phyloP scores from a whole-genome alignment of 2,113 vertebrate genomes.

The Sus scrofa region DNA sequence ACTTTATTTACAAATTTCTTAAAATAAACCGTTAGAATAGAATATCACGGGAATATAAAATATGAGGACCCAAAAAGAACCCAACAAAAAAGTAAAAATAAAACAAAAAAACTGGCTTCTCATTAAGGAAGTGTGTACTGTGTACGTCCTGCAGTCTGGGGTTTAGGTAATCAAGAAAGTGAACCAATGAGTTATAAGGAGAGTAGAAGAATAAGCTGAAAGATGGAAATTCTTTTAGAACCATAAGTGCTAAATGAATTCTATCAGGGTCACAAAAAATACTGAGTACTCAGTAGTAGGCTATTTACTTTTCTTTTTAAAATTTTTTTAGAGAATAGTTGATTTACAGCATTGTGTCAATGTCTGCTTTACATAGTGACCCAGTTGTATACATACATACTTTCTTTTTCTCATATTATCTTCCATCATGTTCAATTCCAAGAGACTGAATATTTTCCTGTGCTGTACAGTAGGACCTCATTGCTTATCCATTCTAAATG shows the following conservation, averaged over 20 bases:
- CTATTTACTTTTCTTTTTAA: slow-evolving; percentile 75
- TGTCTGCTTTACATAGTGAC: no score
- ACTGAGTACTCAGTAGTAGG: slow-evolving; percentile 59
- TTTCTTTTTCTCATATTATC: no score
- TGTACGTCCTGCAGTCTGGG: slow-evolving; percentile 76
- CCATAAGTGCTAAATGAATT: slow-evolving; percentile 74
- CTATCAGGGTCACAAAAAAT: slow-evolving; percentile 72
- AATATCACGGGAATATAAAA: slow-evolving; percentile 16
- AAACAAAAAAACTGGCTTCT: slow-evolving; percentile 73
- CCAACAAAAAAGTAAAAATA: neutral
- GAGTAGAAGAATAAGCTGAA: slow-evolving; percentile 77
- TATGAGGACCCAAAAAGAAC: slow-evolving; percentile 47
- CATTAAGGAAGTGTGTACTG: slow-evolving; percentile 73
- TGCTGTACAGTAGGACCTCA: no score
- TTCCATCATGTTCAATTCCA: no score
- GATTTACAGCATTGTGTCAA: no score
- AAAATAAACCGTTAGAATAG: neutral
- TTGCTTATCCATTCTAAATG: no score
- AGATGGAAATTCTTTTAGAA: slow-evolving; percentile 72
- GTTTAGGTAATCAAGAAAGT: slow-evolving; percentile 73
- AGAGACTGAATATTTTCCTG: no score
- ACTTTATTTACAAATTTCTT: neutral
- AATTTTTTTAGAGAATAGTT: no score
- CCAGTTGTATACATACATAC: no score
- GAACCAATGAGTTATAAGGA: slow-evolving; percentile 77